Evolutionary conservation across 2,113 vertebrate species (phyloP), one percentile per base, ranked within the genome.

Genomic region (Brienomyrus brachyistius): DNA sequence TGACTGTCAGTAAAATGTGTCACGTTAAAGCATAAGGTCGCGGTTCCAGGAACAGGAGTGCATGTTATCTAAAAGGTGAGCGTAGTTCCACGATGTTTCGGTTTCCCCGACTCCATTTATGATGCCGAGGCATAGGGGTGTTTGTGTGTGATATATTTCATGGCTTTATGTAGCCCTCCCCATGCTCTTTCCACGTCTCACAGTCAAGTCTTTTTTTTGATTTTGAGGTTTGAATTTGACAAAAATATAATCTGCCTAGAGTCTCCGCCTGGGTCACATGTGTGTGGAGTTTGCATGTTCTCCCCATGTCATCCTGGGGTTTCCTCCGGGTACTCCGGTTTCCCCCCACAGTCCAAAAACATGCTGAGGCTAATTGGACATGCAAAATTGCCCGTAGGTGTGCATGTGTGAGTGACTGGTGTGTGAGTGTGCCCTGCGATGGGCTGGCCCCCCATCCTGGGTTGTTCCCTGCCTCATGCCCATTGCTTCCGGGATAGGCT

Each of bases 21-120:
- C 88, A 10, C 23, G 80, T 52, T 84, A 88, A 92, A 90, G 85
- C 90, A 89, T 94, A 90, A 93, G 89, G 90, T 94, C 92, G 94
- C 91, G 59, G 31, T 51, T 88, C 66, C 83, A 74, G 45, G 88
- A 83, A 45, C 9, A 89, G 89, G 89, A 91, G 13, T 47, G 77
- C 90, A 59, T 23, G 27, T 31, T 40, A 77, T 74, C 74, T 13
- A 21, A 48, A 43, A 40, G 45, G 48, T 13, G 23, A 62, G 19
- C 17, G 23, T 19, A 31, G 11, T 62, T 31, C n/a, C 31, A 4
- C 21, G 23, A 88, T 43, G 21, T 59, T 35, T 89, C 13, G 1
- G 77, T 62, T 43, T 85, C 23, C 40, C 2, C 35, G 35, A n/a
- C n/a, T 27, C 31, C 7, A 8, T 62, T 31, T 45, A 21, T 40